Evolutionary conservation across 2,113 vertebrate genomes (phyloP), one percentile per base, ranked within the genome.

Genomic region (Lagopus muta): DNA sequence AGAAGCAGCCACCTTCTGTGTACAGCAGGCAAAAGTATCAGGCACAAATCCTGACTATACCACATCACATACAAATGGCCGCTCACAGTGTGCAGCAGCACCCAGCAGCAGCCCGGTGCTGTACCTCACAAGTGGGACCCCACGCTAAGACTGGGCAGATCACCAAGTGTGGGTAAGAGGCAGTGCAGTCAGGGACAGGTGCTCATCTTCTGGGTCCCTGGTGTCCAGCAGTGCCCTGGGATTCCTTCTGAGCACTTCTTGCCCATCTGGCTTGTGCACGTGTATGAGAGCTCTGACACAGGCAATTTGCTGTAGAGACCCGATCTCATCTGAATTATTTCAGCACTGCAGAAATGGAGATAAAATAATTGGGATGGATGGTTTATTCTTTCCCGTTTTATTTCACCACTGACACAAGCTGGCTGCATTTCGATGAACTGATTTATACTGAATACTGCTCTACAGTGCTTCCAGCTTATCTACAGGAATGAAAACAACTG

Each of bases 311-410:
- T 90, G 82, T 43, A 4, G 2, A 94, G 71, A 66, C 42, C 58
- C 54, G n/a, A 5, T 86, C 20, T 70, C 32, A 30, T 77, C 77
- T 71, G 24, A 92, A 83, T 77, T 77, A 77, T 78, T 94, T 88
- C 78, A 88, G 61, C 57, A 81, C 45, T 47, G 47, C 69, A 86
- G 67, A 89, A 81, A 90, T 52, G 88, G 92, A 93, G 93, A 88
- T 86, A 80, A 95, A 90, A 57, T 22, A 55, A 78, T 78, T 71
- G 73, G 0, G 4, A 66, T 83, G 60, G 60, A 64, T 90, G 55
- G n/a, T 71, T 86, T 88, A 58, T 6, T 77, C 43, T 61, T 81
- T 81, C 47, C 32, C 34, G 61, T 50, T 83, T 93, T 93, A 47
- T 96, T 95, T 96, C 80, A 72, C 69, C 61, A 52, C 6, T 71